These are phyloP conservation scores for Operophtera brumata DNA, from an alignment of 2,888 invertebrate species.

Conservation along the genomic window DNA sequence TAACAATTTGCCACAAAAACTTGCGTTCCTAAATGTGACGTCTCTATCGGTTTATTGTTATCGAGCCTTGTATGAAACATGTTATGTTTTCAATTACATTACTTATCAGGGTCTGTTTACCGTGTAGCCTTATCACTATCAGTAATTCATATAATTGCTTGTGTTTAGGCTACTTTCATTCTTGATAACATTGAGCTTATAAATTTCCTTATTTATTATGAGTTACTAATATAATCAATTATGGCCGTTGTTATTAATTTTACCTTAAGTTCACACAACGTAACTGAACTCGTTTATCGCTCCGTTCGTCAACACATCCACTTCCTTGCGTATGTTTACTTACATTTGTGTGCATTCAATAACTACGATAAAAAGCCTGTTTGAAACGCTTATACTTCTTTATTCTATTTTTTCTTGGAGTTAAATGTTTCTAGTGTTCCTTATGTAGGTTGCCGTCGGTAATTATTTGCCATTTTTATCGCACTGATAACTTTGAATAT, in stretches of 20 bases:
- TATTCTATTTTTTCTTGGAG: conserved; percentile 40
- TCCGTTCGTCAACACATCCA: conserved; percentile 29
- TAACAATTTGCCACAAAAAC: too few species aligned
- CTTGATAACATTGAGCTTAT: conserved; percentile 5
- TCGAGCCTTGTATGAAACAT: too few species aligned
- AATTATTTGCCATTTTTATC: conserved; percentile 31
- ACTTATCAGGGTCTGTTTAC: neutral
- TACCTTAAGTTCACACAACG: conserved; percentile 10
- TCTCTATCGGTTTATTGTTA: too few species aligned
- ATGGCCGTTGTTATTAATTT: neutral
- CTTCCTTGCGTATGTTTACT: conserved; percentile 46
- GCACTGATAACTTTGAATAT: conserved; percentile 18
- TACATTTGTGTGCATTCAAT: conserved; percentile 48
- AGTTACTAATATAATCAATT: conserved; percentile 8
- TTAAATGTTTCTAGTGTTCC: conserved; percentile 30
- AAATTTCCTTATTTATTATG: conserved; percentile 8
- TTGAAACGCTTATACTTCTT: conserved; percentile 34
- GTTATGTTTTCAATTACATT: neutral
- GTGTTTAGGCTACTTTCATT: neutral
- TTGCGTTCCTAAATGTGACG: too few species aligned
- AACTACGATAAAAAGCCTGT: conserved; percentile 43
- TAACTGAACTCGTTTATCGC: conserved; percentile 23
- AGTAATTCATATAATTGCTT: neutral
- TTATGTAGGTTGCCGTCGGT: conserved; percentile 23
- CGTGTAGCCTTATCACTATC: neutral